Conservation (phyloP, 2,888 invertebrate species). For the Linyphia triangularis region DNA sequence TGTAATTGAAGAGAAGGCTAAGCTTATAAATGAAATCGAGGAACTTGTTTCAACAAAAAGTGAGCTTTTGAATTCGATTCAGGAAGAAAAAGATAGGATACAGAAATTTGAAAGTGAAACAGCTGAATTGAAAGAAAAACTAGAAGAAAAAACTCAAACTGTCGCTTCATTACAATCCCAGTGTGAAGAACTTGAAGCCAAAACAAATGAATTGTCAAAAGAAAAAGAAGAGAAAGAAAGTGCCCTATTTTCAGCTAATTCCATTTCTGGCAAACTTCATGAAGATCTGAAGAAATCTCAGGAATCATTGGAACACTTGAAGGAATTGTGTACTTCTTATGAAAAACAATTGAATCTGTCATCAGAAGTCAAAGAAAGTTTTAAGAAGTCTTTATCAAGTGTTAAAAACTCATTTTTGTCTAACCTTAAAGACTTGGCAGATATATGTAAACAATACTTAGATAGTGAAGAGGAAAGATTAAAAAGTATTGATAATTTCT, state of each 20-base stretch:
- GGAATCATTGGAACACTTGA: conserved; percentile 14
- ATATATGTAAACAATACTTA: conserved; percentile 8
- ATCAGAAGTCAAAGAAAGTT: neutral
- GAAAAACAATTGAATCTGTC: conserved; percentile 8
- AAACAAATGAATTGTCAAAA: neutral
- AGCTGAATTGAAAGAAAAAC: neutral
- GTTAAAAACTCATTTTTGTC: neutral
- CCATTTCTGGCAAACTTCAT: neutral
- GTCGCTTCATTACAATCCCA: neutral
- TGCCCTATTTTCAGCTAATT: conserved; percentile 10
- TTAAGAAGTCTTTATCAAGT: neutral
- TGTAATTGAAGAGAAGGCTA: neutral
- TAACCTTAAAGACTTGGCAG: neutral
- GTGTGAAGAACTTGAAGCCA: neutral
- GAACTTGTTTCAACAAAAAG: conserved; percentile 7
- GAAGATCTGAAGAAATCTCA: conserved; percentile 3
- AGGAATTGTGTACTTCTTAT: neutral
- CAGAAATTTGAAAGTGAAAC: neutral
- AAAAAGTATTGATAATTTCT: neutral
- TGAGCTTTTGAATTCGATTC: conserved; percentile 2
- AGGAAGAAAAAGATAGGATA: neutral
- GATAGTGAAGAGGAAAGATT: neutral
- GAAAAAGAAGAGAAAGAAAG: conserved; percentile 27
- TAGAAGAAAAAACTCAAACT: neutral
- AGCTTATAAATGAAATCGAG: neutral